Evolutionary conservation across 2,797 vertebrate genomes (phyloP), one percentile per base, ranked within the genome.

Genomic region (Catostomus latipinnis): DNA sequence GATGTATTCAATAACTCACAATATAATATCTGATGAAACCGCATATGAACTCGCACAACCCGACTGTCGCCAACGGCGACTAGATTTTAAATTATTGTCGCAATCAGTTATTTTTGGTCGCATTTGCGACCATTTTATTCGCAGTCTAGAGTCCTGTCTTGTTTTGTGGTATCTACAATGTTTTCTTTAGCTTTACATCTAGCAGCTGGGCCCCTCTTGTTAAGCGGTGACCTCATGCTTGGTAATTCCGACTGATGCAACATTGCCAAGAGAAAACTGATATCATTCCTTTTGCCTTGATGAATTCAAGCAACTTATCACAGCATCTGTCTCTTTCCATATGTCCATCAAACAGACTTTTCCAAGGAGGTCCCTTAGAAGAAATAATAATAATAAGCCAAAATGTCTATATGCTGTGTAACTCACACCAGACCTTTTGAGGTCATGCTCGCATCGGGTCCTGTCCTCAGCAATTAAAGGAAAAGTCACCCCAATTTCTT

Each of bases 191-290:
- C 10, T 81, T 80, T 83, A 78, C 84, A 74, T 46, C 13, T 53
- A 71, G 79, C 79, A 61, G 22, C 71, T 46, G 78, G 82, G 75
- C 82, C 50, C 79, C 49, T 46, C 18, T 80, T 70, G 86, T 85
- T 77, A 61, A 77, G 80, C 68, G 69, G 80, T 89, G 88, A 90
- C 88, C 86, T 91, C 89, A 90, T 89, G 77, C 78, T 75, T 22
- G 62, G 18, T 78, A 80, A 76, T 85, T 87, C 86, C 82, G 84
- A 58, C 65, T 74, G 74, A 84, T 83, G 74, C 9, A 54, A 43
- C 58, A 14, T 61, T 12, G 74, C 74, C 85, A 87, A 79, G n/a
- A 70, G 72, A 63, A 80, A 71, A 78, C 81, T 91, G 79, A 90
- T 87, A 81, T 81, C 80, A 86, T 84, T 74, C 67, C 77, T 82